Conservation (phyloP, 2,797 vertebrate species). For the Hemibagrus guttatus region DNA sequence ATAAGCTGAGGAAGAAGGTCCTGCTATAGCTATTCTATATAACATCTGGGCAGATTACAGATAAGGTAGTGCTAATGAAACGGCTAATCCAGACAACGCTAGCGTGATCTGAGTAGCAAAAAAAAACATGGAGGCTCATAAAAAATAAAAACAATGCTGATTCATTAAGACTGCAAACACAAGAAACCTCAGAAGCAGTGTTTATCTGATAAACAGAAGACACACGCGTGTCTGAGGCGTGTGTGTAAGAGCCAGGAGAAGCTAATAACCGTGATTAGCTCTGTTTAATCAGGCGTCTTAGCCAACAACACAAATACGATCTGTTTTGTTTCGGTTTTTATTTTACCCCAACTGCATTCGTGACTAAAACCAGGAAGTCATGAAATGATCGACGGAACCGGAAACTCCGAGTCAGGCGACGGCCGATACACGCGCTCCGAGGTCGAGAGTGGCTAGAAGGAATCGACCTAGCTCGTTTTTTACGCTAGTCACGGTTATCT, state of each 20-base stretch:
- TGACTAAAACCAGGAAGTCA: conserved; percentile 14
- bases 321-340: background rate
- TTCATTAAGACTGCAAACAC: background rate
- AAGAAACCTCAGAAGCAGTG: no score
- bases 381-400: background rate
- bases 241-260: background rate
- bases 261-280: background rate
- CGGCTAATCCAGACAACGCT: background rate
- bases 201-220: background rate
- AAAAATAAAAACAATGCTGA: background rate
- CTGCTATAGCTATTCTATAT: no score
- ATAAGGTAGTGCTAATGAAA: background rate
- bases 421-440: background rate
- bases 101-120: background rate
- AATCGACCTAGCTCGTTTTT: background rate
- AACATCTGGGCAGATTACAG: background rate
- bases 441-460: background rate
- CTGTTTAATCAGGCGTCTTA: background rate
- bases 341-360: background rate
- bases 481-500: background rate
- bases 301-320: background rate
- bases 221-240: no score
- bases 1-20: background rate
- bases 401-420: background rate
- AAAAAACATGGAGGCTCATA: background rate